Percentiles rank a stretch among this genome's conserved stretches.
phyloP scores from a whole-genome alignment of 2,888 invertebrate species.

The Tinea pellionella region DNA sequence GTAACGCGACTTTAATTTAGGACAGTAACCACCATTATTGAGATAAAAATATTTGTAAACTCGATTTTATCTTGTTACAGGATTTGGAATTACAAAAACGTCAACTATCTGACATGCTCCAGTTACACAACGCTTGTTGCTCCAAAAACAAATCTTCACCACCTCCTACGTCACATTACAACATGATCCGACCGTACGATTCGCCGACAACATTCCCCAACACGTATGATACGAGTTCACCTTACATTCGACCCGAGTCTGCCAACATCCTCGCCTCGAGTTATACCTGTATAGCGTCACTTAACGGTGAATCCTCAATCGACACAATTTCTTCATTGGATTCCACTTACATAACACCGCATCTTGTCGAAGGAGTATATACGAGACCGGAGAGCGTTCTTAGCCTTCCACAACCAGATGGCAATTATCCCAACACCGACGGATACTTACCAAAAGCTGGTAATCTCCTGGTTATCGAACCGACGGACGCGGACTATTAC shows the following conservation, averaged over 20 bases:
- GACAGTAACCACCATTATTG: neutral
- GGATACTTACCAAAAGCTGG: constrained; percentile 56
- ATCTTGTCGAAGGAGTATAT: constrained; percentile 49
- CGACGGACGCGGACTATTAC: constrained; percentile 59
- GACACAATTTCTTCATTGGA: constrained; percentile 54
- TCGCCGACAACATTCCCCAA: constrained; percentile 55
- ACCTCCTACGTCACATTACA: constrained; percentile 50
- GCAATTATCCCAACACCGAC: constrained; percentile 47
- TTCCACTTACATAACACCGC: constrained; percentile 45
- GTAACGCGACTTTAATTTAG: neutral
- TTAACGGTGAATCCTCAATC: constrained; percentile 49
- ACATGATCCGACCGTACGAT: constrained; percentile 54
- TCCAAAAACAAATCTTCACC: constrained; percentile 60
- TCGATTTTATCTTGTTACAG: constrained; percentile 43
- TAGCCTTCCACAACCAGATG: constrained; percentile 39
- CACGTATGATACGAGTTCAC: constrained; percentile 54
- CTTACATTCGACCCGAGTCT: constrained; percentile 63
- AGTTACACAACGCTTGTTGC: constrained; percentile 79
- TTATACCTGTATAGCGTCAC: constrained; percentile 52
- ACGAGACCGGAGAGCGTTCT: constrained; percentile 57
- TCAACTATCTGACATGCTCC: constrained; percentile 82
- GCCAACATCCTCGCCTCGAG: constrained; percentile 58
- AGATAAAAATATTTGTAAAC: no score
- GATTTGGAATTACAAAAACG: constrained; percentile 83
- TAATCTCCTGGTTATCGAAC: constrained; percentile 65